Evolutionary conservation across 2,888 invertebrate species (phyloP).

Genomic region (Leptura quadrifasciata): DNA sequence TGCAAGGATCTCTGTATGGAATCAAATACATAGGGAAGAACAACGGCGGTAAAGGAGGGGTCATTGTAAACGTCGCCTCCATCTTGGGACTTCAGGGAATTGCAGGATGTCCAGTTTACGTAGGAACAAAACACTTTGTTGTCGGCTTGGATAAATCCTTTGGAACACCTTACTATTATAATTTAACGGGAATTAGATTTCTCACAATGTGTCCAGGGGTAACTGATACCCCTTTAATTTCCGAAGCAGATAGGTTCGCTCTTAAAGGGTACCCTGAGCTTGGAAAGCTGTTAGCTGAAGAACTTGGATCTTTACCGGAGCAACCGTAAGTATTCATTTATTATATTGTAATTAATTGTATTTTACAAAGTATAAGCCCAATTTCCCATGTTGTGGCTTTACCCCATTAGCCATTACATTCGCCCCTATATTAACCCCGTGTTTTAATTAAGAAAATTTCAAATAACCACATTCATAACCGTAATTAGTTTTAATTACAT

Average conservation of each 20-base stretch:
- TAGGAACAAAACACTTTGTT: slow-evolving; percentile 78
- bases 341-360: slow-evolving; percentile 9
- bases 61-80: slow-evolving; percentile 81
- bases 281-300: slow-evolving; percentile 62
- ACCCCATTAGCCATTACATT: too few relatives aligned
- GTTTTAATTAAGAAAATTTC: too few relatives aligned
- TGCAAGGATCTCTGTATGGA: slow-evolving; percentile 75
- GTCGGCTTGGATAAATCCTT: slow-evolving; percentile 75
- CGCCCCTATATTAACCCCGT: too few relatives aligned
- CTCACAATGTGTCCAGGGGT: slow-evolving; percentile 74
- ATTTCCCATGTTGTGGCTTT: too few relatives aligned
- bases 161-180: slow-evolving; percentile 69
- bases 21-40: slow-evolving; percentile 78
- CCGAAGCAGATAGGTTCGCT: slow-evolving; percentile 63
- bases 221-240: slow-evolving; percentile 70
- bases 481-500: too few relatives aligned
- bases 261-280: slow-evolving; percentile 60
- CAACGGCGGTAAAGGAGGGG: slow-evolving; percentile 78
- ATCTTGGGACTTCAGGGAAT: slow-evolving; percentile 77
- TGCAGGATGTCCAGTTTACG: slow-evolving; percentile 77
- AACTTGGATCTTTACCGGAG: slow-evolving; percentile 66
- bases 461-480: too few relatives aligned
- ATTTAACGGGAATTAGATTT: slow-evolving; percentile 71
- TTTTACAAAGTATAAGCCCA: background rate
- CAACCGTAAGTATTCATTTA: slow-evolving; percentile 67